These are phyloP conservation scores for Danio tinwini DNA, from an alignment of 2,797 vertebrate genomes.

Conservation along the genomic window DNA sequence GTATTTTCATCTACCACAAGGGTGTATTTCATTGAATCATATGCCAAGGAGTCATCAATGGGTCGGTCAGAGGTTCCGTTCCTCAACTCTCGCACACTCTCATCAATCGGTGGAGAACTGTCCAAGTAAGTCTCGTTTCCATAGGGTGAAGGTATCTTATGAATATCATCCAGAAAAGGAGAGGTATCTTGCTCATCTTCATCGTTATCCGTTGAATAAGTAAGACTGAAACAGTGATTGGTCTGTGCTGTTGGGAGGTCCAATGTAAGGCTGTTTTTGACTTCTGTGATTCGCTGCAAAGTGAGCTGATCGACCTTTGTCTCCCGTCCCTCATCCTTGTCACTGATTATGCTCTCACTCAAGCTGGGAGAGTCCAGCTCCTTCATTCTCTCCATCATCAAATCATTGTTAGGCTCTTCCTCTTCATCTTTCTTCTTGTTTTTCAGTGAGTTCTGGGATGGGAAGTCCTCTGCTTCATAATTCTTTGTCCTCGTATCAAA, in stretches of 20 bases:
- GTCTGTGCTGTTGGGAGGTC: constrained; percentile 87
- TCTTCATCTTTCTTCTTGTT: constrained; percentile 70
- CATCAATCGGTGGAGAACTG: constrained; percentile 77
- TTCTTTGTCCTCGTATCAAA: constrained; percentile 63
- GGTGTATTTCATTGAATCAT: constrained; percentile 97
- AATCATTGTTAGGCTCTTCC: constrained; percentile 79
- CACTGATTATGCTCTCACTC: constrained; percentile 76
- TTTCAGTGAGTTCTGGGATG: constrained; percentile 66
- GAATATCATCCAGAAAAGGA: constrained; percentile 72
- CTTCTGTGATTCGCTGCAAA: constrained; percentile 79
- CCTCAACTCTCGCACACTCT: constrained; percentile 74
- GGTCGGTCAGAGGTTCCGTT: constrained; percentile 69
- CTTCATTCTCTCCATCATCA: constrained; percentile 73
- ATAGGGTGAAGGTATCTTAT: constrained; percentile 73
- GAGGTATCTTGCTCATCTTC: constrained; percentile 75
- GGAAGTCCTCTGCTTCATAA: constrained; percentile 65
- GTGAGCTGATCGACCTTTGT: constrained; percentile 72
- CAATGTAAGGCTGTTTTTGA: constrained; percentile 74
- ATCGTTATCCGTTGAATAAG: constrained; percentile 86
- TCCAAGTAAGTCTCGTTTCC: constrained; percentile 76
- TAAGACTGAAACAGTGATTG: constrained; percentile 87
- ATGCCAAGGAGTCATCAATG: constrained; percentile 89
- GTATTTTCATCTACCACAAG: constrained; percentile 99
- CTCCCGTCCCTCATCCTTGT: constrained; percentile 80
- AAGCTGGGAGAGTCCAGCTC: constrained; percentile 78